Conservation (phyloP, 1,140 invertebrate genomes). For the Mya arenaria region DNA sequence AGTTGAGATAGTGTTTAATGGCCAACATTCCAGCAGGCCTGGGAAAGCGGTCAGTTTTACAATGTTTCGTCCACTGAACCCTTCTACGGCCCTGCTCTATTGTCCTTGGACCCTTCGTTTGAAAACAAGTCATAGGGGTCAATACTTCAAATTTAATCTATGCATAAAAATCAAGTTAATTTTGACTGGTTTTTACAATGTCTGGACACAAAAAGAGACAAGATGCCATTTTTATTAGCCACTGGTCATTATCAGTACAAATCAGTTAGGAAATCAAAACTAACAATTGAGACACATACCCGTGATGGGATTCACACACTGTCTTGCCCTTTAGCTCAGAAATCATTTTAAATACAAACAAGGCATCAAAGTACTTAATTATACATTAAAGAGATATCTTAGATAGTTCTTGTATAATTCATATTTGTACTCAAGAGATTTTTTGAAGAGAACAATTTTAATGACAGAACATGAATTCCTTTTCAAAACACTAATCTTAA, state of each 20-base stretch:
- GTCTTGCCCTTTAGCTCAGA: no score
- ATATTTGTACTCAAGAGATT: no score
- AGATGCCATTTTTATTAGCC: neutral
- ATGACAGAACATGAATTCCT: no score
- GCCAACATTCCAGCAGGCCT: neutral
- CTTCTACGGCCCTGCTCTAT: slow-evolving; percentile 1
- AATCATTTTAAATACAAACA: no score
- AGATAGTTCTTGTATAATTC: no score
- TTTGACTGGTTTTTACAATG: slow-evolving; percentile 1
- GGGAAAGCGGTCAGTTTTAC: slow-evolving; percentile 45
- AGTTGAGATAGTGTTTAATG: neutral
- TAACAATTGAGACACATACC: no score
- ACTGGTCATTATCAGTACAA: neutral
- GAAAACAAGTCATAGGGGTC: slow-evolving; percentile 30
- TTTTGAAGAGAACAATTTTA: no score
- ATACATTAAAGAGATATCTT: no score
- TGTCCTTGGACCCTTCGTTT: slow-evolving; percentile 1
- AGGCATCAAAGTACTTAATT: no score
- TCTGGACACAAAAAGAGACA: neutral
- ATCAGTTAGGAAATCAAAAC: no score
- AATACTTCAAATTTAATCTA: slow-evolving; percentile 42
- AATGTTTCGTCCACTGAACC: slow-evolving; percentile 22
- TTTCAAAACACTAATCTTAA: no score
- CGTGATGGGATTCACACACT: no score
- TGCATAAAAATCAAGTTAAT: slow-evolving; percentile 51